A percentile compares a stretch with the other conserved stretches of the same genome.
Conservation (phyloP, 2,888 invertebrate genomes). For the Nymphalis polychloros region DNA sequence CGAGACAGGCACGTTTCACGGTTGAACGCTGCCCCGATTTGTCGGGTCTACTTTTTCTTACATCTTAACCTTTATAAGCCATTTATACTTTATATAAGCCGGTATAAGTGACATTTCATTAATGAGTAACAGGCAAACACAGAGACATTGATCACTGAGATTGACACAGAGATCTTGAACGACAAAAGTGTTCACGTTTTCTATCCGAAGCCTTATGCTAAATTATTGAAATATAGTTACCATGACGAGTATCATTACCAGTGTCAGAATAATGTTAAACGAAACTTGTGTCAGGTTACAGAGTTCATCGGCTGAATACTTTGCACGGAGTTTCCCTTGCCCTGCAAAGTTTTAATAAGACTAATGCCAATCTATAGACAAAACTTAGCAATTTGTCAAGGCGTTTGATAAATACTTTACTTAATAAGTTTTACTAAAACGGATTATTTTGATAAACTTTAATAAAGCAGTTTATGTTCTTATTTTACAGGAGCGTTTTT, state of each 20-base stretch:
- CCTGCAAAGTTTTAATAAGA: background rate
- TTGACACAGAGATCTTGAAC: too few species aligned
- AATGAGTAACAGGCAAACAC: too few species aligned
- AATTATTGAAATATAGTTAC: background rate
- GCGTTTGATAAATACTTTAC: too few species aligned
- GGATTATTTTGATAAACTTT: too few species aligned
- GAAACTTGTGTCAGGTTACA: conserved; percentile 1
- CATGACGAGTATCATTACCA: background rate
- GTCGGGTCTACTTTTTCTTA: conserved; percentile 7
- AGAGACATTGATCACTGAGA: too few species aligned
- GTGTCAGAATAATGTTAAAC: background rate
- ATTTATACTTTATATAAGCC: too few species aligned
- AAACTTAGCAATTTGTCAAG: too few species aligned
- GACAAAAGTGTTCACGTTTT: background rate
- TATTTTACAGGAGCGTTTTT: too few species aligned
- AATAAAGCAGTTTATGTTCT: too few species aligned
- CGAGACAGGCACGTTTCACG: conserved; percentile 10
- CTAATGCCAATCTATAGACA: background rate
- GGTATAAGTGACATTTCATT: too few species aligned
- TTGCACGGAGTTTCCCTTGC: background rate
- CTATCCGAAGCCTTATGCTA: background rate
- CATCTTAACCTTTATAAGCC: conserved; percentile 14
- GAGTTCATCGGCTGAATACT: conserved; percentile 5
- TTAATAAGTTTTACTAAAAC: too few species aligned
- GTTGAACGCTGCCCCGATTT: conserved; percentile 4